Conservation (phyloP, 2,113 vertebrate genomes). For the human region GRCh38 chr20:10492001-10492500, state of each 20-base stretch:
- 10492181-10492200: not conserved
- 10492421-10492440: not conserved
- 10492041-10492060: not conserved
- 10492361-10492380: not conserved
- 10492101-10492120: not conserved
- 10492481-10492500: not conserved
- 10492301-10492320: not conserved
- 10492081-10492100: not conserved
- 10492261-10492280: not conserved
- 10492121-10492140: not conserved
- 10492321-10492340: not conserved
- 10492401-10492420: not conserved
- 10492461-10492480: not conserved
- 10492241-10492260: not conserved
- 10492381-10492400: slow-evolving; percentile 5
- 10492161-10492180: not conserved
- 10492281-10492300: not conserved
- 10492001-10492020: not conserved
- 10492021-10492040: not conserved
- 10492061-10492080: not conserved
- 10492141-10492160: not conserved
- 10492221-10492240: not conserved
- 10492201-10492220: too few relatives aligned
- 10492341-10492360: not conserved
- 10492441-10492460: not conserved